Conservation (phyloP, 92 coral and sea anemone genomes). For the Metridium senile region DNA sequence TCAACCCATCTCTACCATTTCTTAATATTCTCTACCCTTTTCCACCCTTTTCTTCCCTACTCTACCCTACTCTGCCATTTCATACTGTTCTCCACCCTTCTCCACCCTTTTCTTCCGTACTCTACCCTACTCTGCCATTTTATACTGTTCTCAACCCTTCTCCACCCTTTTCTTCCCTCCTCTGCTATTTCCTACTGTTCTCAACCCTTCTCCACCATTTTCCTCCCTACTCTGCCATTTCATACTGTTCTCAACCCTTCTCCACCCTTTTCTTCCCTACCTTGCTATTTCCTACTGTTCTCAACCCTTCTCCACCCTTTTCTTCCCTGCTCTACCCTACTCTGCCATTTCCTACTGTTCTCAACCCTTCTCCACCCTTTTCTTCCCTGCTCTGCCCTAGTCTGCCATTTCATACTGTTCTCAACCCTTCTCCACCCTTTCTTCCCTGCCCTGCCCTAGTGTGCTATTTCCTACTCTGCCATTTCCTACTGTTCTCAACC, state of each 20-base stretch:
- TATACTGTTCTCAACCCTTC: not conserved
- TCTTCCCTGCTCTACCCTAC: not conserved
- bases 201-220: no score
- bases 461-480: no score
- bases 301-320: not conserved
- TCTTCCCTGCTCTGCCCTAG: no score
- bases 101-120: not conserved
- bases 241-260: no score
- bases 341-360: not conserved
- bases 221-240: no score
- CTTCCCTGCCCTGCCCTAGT: no score
- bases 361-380: not conserved
- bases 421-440: no score
- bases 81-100: not conserved
- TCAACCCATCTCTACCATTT: no score
- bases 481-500: no score
- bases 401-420: no score
- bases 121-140: not conserved
- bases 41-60: not conserved
- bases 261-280: not conserved
- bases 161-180: not conserved
- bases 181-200: no score
- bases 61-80: not conserved
- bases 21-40: no score
- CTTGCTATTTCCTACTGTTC: not conserved